Conservation (phyloP, 2,888 invertebrate species). For the Tryphoninae sp. region DNA sequence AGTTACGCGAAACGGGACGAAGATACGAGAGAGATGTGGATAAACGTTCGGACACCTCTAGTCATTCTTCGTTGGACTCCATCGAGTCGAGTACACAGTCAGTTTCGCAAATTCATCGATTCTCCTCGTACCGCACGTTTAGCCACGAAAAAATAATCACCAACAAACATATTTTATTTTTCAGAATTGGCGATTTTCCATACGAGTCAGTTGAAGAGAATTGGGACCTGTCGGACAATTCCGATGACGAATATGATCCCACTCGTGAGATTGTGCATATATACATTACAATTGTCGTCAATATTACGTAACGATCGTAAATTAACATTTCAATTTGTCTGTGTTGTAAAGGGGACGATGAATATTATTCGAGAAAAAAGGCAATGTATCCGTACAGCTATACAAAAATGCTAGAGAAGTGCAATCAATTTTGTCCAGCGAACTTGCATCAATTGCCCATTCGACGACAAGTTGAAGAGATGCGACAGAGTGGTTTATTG, state of each 20-base stretch:
- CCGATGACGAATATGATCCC: slow-evolving; percentile 71
- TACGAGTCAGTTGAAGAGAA: slow-evolving; percentile 57
- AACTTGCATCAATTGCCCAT: slow-evolving; percentile 61
- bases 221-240: slow-evolving; percentile 73
- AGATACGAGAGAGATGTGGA: slow-evolving; percentile 39
- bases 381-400: slow-evolving; percentile 31
- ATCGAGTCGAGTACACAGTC: slow-evolving; percentile 17
- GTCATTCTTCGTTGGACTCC: slow-evolving; percentile 16
- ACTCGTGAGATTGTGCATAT: slow-evolving; percentile 62
- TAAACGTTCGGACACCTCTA: slow-evolving; percentile 17
- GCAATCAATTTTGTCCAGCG: slow-evolving; percentile 67
- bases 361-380: not conserved
- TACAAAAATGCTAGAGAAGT: not conserved
- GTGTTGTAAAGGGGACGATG: not conserved
- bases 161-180: not conserved
- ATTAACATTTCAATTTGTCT: not conserved
- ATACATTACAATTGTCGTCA: not conserved
- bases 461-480: slow-evolving; percentile 50
- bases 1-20: slow-evolving; percentile 11
- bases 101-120: not conserved
- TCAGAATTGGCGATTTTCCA: not conserved
- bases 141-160: not conserved
- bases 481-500: slow-evolving; percentile 48
- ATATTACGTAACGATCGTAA: not conserved
- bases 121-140: not conserved